phyloP scores from a whole-genome alignment of 1,140 invertebrate genomes.

The Melanaphis sacchari region DNA sequence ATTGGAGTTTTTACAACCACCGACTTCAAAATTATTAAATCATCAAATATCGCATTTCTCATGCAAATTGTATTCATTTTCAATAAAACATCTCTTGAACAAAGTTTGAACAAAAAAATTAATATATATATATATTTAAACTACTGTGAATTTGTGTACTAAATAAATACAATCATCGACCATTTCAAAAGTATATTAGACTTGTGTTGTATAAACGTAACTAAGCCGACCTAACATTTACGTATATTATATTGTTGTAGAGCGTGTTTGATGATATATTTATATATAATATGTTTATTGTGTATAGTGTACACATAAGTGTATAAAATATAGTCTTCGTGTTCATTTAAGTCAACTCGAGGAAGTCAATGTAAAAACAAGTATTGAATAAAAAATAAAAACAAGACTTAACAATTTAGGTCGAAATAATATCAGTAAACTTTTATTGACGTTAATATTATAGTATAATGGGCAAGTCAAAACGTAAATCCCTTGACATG shows the following conservation, averaged over 20 bases:
- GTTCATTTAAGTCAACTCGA: background rate
- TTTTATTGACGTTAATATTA: background rate
- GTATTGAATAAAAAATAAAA: background rate
- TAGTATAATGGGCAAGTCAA: background rate
- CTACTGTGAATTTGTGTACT: background rate
- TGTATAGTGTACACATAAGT: background rate
- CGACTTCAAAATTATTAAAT: background rate
- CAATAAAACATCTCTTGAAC: background rate
- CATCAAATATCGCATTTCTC: background rate
- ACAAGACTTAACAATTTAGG: background rate
- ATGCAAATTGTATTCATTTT: background rate
- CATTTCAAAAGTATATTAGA: background rate
- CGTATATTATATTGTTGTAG: background rate
- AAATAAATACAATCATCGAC: background rate
- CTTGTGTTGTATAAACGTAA: background rate
- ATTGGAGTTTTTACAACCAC: background rate
- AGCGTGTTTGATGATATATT: too few relatives aligned
- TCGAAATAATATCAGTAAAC: slow-evolving; percentile 5
- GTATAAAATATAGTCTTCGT: background rate
- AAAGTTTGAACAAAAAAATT: background rate
- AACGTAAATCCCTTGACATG: slow-evolving; percentile 53
- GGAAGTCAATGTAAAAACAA: background rate
- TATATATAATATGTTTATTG: too few relatives aligned
- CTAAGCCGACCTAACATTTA: background rate
- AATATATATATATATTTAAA: background rate